A percentile compares a stretch with the other conserved stretches of the same genome.
Conservation (phyloP, 2,797 vertebrate genomes). For the Eremophila alpestris region DNA sequence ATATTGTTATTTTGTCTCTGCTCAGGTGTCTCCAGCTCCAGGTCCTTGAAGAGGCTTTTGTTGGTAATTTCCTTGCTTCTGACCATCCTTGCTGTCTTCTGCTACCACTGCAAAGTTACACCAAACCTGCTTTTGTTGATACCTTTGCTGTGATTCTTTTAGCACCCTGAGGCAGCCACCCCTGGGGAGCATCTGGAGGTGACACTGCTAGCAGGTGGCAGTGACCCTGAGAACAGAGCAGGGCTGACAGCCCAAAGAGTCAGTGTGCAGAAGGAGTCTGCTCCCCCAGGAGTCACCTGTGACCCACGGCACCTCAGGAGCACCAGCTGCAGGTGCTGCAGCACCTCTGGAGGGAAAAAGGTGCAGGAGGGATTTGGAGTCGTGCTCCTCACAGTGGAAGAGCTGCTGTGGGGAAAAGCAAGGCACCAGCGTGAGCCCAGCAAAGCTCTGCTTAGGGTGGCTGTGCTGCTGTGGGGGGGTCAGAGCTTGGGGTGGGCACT, state of each 20-base stretch:
- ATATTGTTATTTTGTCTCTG: not conserved
- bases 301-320: not conserved
- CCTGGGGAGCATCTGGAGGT: not conserved
- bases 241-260: not conserved
- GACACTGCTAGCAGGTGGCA: not conserved
- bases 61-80: not conserved
- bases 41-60: not conserved
- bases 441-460: not conserved
- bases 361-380: not conserved
- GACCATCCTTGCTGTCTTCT: not conserved
- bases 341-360: not conserved
- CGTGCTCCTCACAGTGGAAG: rapidly evolving
- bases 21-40: not conserved
- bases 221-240: rapidly evolving
- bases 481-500: not conserved
- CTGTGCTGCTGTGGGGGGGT: too few relatives aligned
- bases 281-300: rapidly evolving
- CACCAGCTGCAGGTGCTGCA: not conserved
- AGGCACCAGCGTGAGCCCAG: not conserved
- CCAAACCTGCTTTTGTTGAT: not conserved
- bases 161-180: rapidly evolving
- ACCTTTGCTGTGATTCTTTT: not conserved
- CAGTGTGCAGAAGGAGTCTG: not conserved
- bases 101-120: not conserved
- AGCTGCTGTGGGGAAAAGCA: not conserved